phyloP scores from a whole-genome alignment of 2,797 vertebrate species.

The Gallinago nigripennis region DNA sequence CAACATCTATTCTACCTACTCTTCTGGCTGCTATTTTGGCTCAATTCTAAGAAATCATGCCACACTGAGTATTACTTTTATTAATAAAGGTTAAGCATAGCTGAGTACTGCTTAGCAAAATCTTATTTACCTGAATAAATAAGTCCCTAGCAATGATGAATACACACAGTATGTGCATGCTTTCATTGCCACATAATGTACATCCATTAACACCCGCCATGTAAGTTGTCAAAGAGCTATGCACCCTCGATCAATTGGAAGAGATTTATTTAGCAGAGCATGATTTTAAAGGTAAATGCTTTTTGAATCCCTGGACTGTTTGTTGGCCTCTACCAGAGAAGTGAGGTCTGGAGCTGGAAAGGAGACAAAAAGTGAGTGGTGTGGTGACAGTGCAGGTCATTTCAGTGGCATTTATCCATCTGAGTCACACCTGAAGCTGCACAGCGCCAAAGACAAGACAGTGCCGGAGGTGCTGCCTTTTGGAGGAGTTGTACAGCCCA shows the following conservation, averaged over 20 bases:
- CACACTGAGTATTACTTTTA: neutral
- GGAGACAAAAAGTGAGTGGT: neutral
- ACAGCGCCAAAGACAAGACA: neutral
- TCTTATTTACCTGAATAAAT: conserved; percentile 4
- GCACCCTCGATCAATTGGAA: neutral
- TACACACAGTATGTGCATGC: neutral
- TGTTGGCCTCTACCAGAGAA: neutral
- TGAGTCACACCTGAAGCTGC: neutral
- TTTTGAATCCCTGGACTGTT: neutral
- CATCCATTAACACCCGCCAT: neutral
- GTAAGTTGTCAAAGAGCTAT: neutral
- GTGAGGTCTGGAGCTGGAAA: neutral
- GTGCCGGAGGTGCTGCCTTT: neutral
- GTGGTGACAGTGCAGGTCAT: neutral
- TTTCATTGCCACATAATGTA: neutral
- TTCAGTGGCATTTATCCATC: neutral
- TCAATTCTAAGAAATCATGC: conserved; percentile 4
- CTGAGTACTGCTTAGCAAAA: neutral
- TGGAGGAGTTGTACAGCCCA: neutral
- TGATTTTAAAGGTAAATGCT: neutral
- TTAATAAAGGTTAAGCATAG: conserved; percentile 25
- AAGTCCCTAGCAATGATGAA: neutral
- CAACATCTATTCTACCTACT: conserved; percentile 9
- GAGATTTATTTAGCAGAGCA: neutral
- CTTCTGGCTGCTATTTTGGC: conserved; percentile 8